Base-by-base conservation (phyloP, 1,140 invertebrate genomes). In the Chionoecetes opilio region DNA sequence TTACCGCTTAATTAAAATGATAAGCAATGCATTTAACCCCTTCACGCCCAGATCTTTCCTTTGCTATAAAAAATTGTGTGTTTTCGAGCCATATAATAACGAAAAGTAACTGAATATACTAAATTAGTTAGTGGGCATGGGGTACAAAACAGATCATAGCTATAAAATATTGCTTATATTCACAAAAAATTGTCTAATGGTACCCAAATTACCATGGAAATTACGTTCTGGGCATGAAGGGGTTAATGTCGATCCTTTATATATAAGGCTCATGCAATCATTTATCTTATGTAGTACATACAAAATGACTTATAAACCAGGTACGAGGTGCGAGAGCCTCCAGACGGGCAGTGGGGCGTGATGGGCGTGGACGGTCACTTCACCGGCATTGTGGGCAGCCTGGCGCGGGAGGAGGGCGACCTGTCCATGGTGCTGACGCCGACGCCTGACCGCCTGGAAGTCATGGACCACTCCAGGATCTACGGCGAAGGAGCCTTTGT, bases 341-440 rank as follows among this genome's bases (percentile, higher is more conserved):
- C 32, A 32, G 90, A 91, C n/a, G 90, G 90, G 29, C 37, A 91
- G 90, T 91, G 90, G 90, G 90, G 90, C 63, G 90, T 91, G 90
- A 37, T 9, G 37, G 14, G n/a, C 29, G 89, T 41, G 2, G 89
- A 91, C 0, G 53, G 53, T 11, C n/a, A 75, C 14, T 91, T 46
- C 29, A 34, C 31, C 17, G 90, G 90, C 26, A 91, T 91, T 17
- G 46, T 91, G 3, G 90, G 90, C 0, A 91, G 90, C 26, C 90
- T 91, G 29, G 41, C 29, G 46, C 90, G 53, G 21, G 90, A 91
- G 90, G 41, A 91, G 90, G 90, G 46, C 21, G 90, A 91, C 46
- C 46, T 91, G 9, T 63, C 90, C 35, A 91, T 91, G 90, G 90
- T 91, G 6, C 53, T 91, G 37, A 91, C 53, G 9, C 90, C 90